Evolutionary conservation across 1,140 invertebrate genomes (phyloP), one percentile per base, ranked within the genome.

Genomic region (Leucophenga varia): DNA sequence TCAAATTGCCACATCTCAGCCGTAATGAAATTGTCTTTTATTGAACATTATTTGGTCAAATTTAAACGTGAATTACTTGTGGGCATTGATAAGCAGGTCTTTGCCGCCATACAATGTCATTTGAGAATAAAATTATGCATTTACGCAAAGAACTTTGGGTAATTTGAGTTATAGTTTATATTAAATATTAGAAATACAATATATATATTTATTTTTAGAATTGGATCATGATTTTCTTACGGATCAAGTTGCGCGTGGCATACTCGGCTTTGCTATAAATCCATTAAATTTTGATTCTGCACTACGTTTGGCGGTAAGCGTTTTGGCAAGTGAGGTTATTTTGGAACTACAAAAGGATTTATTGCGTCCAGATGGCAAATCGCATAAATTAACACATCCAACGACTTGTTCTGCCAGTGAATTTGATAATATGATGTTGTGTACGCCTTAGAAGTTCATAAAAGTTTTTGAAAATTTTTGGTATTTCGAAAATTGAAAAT

Each of bases 21-120:
- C 44, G 45, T 20, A 48, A 52, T 32, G 49, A 52, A 36, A 34
- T 47, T 19, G 41, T 55, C 19, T 55, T n/a, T 52, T 28, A 41
- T 55, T 3, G 54, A 52, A 35, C 54, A 55, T 25, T 45, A 44
- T 20, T 20, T 42, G 13, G 43, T 52, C 12, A 55, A 55, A 48
- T 55, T 55, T 19, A 55, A 52, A 35, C 39, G 49, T 5, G 45
- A 44, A 9, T 18, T 55, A 6, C 30, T 52, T 16, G 37, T 49
- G 10, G 49, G 49, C 14, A 46, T 55, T 18, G 49, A 35, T 4
- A 37, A 34, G 7, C 18, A 30, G 8, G 54, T 55, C 14, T 52
- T 55, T 31, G 31, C 35, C 9, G 54, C 49, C 9, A 42, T 52
- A 13, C 25, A 46, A 7, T 47, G 25, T 20, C 44, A 52, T 39